These are phyloP conservation scores for Galagoides demidoff DNA, from an alignment of 2,797 vertebrate species.

Conservation along the genomic window DNA sequence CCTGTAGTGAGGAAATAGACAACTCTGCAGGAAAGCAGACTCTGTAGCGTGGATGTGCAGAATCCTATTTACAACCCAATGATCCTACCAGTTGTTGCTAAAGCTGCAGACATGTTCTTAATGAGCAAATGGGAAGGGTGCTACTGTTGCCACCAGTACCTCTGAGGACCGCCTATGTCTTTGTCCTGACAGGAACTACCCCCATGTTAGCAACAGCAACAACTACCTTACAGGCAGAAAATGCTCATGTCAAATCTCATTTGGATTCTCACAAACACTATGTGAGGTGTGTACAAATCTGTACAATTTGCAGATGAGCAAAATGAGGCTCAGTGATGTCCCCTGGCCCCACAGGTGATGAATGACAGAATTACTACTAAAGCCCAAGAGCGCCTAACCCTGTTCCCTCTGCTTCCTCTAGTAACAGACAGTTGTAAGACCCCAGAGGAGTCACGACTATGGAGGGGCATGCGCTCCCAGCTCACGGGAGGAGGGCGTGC, in stretches of 20 bases:
- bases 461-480: not conserved
- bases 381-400: not conserved
- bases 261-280: not conserved
- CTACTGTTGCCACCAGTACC: not conserved
- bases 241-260: not conserved
- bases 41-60: not conserved
- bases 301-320: not conserved
- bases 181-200: not conserved
- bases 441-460: not conserved
- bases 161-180: not conserved
- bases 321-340: not conserved
- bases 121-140: not conserved
- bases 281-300: not conserved
- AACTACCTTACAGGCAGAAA: not conserved
- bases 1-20: not conserved
- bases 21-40: not conserved
- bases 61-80: not conserved
- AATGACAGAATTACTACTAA: not conserved
- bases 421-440: not conserved
- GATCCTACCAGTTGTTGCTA: not conserved
- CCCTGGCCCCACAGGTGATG: not conserved
- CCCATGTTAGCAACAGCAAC: not conserved
- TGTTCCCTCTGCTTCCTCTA: not conserved
- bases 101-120: not conserved
- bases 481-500: not conserved